Conservation (phyloP, 2,113 vertebrate species). For the Neofelis nebulosa region DNA sequence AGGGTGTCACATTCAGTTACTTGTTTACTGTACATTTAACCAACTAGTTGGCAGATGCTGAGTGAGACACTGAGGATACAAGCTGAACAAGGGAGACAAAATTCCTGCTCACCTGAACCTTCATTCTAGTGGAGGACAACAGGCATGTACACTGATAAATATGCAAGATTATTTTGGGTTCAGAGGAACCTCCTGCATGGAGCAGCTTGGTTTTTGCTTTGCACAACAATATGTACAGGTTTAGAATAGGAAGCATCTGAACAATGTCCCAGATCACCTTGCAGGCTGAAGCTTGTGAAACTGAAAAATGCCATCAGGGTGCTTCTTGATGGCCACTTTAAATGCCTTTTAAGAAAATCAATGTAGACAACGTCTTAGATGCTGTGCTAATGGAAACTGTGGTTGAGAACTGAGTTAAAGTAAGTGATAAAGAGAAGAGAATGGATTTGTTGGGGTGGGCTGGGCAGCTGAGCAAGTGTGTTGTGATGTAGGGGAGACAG, state of each 20-base stretch:
- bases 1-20: background rate
- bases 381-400: slow-evolving; percentile 69
- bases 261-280: background rate
- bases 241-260: background rate
- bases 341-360: slow-evolving; percentile 83
- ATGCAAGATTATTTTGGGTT: background rate
- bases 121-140: background rate
- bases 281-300: slow-evolving; percentile 2
- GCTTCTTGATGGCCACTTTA: slow-evolving; percentile 67
- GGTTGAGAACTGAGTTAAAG: slow-evolving; percentile 59
- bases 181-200: background rate
- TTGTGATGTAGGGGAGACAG: background rate
- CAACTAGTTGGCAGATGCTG: background rate
- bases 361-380: slow-evolving; percentile 57
- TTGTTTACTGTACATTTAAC: background rate
- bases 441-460: rapidly evolving
- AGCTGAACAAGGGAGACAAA: background rate
- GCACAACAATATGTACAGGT: background rate
- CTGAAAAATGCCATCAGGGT: slow-evolving; percentile 1
- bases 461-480: rapidly evolving
- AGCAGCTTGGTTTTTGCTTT: slow-evolving; percentile 7
- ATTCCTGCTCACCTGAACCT: background rate
- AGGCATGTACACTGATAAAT: background rate
- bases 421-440: background rate
- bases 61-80: background rate